Conservation (phyloP, 2,888 invertebrate genomes). For the Hydraecia micacea region DNA sequence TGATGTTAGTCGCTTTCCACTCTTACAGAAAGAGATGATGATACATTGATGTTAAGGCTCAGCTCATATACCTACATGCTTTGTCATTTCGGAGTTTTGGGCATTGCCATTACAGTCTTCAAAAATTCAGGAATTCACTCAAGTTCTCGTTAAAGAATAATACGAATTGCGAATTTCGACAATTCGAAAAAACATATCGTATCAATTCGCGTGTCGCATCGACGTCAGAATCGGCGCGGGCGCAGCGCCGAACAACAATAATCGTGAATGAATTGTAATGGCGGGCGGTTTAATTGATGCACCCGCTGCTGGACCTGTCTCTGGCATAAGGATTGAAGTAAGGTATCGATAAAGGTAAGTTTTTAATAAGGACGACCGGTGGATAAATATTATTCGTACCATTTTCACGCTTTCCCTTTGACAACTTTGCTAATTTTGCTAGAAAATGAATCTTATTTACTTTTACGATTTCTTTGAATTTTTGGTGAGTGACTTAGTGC, state of each 20-base stretch:
- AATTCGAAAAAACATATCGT: constrained; percentile 62
- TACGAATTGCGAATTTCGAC: constrained; percentile 56
- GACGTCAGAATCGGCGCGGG: constrained; percentile 76
- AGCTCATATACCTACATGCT: not conserved
- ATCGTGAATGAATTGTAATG: constrained; percentile 88
- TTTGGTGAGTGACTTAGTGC: not conserved
- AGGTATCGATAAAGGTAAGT: constrained; percentile 45
- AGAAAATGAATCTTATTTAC: not conserved
- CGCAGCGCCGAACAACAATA: constrained; percentile 83
- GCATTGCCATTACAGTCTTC: not conserved
- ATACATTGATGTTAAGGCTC: not conserved
- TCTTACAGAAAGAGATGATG: not conserved
- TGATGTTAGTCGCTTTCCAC: not conserved
- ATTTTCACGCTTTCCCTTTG: constrained; percentile 23
- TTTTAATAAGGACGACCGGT: not conserved
- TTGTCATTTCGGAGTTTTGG: not conserved
- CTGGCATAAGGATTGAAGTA: constrained; percentile 64
- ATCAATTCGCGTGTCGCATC: constrained; percentile 78
- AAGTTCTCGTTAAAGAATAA: constrained; percentile 52
- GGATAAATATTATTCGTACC: not conserved
- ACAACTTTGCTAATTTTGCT: not conserved
- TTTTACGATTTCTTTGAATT: not conserved
- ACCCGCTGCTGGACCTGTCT: constrained; percentile 77
- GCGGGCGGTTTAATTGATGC: constrained; percentile 84
- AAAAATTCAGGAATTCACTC: constrained; percentile 3